Base-by-base conservation (phyloP, 1,140 invertebrate species). In the Drosophila bifasciata region DNA sequence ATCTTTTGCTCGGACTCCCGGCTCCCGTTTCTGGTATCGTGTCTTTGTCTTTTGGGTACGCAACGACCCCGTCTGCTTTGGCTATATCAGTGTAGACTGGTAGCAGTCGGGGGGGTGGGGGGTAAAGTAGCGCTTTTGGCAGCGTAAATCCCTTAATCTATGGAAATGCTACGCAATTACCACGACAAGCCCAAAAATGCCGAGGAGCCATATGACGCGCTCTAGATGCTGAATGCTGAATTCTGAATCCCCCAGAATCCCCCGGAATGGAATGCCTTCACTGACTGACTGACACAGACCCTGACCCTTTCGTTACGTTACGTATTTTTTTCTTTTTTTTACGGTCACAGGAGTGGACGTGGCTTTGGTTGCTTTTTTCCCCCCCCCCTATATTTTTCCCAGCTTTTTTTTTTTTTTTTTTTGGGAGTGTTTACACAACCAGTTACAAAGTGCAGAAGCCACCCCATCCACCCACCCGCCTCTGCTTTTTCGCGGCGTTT, bases 141-240 rank as follows among this genome's bases (percentile, higher is more conserved):
- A 55, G 61, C 63, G 63, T 69, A 90, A 90, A 90, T 90, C 89
- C 89, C 89, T 90, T 90, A 90, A 90, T 90, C 89, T 90, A 90
- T 89, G 89, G 76, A 85, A 90, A 90, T 90, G 84, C 80, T 86
- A 86, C 85, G 85, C 89, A 90, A 90, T 90, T 90, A 90, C 84
- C 76, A 81, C 80, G 68, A 81, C 83, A 88, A 85, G 81, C 84
- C 69, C 58, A 77, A n/a, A n/a, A n/a, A 73, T 77, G 71, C 70
- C 73, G 59, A 69, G 63, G 59, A 69, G 63, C 62, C 80, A 84
- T 84, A 59, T 85, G 80, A 75, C 67, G 74, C 79, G 58, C 56
- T 56, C 57, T 58, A 63, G 62, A 48, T 69, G 66, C 57, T 51
- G 44, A 49, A 51, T 56, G 15, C 46, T 39, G 21, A 19, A n/a